Conservation (phyloP, 2,113 vertebrate genomes). For the Otis tarda region DNA sequence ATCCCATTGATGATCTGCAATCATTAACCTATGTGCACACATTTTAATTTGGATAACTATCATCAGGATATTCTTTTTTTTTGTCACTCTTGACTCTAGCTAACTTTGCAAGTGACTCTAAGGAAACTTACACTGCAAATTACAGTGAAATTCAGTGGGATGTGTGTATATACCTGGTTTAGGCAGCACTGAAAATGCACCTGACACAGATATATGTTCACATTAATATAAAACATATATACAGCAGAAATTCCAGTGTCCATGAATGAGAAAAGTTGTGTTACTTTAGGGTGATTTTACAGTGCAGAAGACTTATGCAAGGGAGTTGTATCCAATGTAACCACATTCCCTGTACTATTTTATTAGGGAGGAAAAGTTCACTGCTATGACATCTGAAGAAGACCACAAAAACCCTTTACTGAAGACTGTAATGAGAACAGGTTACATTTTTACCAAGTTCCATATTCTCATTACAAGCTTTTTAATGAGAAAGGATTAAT, state of each 20-base stretch:
- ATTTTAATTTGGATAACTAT: background rate
- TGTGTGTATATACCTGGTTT: background rate
- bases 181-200: background rate
- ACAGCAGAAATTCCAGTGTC: background rate
- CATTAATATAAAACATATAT: background rate
- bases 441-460: constrained; percentile 40
- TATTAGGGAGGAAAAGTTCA: background rate
- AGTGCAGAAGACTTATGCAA: background rate
- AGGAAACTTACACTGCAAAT: background rate
- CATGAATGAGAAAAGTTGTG: background rate
- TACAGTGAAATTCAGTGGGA: background rate
- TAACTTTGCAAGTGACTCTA: background rate
- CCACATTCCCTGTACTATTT: background rate
- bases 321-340: background rate
- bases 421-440: constrained; percentile 23
- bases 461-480: constrained; percentile 58
- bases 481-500: constrained; percentile 69
- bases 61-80: background rate
- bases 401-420: constrained; percentile 15
- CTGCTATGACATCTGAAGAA: constrained; percentile 4
- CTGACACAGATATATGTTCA: background rate
- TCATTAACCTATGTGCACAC: background rate
- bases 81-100: background rate
- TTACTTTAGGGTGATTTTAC: background rate
- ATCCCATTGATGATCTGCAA: background rate